Conservation (phyloP, 2,797 vertebrate genomes). For the Semotilus atromaculatus region DNA sequence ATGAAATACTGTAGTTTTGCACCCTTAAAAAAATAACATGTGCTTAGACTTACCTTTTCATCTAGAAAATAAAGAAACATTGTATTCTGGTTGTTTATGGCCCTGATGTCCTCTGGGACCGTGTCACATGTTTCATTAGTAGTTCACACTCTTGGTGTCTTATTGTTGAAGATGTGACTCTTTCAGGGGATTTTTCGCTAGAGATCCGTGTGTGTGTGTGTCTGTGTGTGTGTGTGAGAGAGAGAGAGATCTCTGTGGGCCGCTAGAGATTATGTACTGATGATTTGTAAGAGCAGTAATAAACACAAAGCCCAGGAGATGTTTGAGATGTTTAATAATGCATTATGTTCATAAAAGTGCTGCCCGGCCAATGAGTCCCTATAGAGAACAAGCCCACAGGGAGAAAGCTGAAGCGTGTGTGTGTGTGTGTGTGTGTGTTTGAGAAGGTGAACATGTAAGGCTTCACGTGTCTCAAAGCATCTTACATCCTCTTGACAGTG, state of each 20-base stretch:
- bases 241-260: conserved; percentile 79
- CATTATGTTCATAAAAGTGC: conserved; percentile 87
- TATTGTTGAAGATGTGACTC: conserved; percentile 29
- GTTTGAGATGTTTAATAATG: conserved; percentile 89
- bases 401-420: conserved; percentile 54
- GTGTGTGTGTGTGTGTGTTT: conserved; percentile 2
- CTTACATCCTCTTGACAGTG: conserved; percentile 35
- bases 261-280: conserved; percentile 80
- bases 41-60: background rate
- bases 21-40: background rate
- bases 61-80: conserved; percentile 18
- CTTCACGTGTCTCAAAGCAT: background rate
- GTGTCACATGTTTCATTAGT: conserved; percentile 50
- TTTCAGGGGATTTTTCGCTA: conserved; percentile 33
- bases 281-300: conserved; percentile 89
- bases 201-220: background rate
- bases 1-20: background rate
- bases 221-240: conserved; percentile 42
- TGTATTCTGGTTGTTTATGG: conserved; percentile 24
- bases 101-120: conserved; percentile 27
- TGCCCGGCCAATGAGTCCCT: conserved; percentile 79
- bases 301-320: conserved; percentile 87
- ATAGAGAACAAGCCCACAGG: conserved; percentile 77
- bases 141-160: conserved; percentile 29
- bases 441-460: conserved; percentile 11